Percentiles rank a stretch among this genome's conserved stretches.
Conservation (phyloP, 2,888 invertebrate genomes). For the Phytoseiulus persimilis region DNA sequence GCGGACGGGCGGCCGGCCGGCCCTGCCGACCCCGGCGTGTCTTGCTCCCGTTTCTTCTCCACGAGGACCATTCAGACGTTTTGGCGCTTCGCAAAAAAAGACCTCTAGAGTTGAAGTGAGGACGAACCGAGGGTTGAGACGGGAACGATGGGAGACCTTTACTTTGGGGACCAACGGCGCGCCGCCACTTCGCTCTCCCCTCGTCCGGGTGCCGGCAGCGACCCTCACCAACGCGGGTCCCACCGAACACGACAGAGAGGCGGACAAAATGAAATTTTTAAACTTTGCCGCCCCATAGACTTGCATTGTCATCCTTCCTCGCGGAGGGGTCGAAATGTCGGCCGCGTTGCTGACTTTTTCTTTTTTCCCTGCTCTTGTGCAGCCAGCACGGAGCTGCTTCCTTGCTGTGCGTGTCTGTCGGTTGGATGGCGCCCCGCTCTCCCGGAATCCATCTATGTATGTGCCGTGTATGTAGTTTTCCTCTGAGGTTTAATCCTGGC, state of each 20-base stretch:
- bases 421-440: neutral
- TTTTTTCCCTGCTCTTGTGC: neutral
- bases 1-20: neutral
- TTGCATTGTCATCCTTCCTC: neutral
- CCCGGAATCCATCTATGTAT: neutral
- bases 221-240: neutral
- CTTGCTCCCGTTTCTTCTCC: neutral
- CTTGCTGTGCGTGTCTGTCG: neutral
- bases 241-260: neutral
- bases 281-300: slow-evolving; percentile 22
- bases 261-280: slow-evolving; percentile 36
- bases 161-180: neutral
- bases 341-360: neutral
- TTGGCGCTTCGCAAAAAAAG: neutral
- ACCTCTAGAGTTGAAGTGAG: slow-evolving; percentile 5
- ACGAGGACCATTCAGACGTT: neutral
- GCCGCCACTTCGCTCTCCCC: neutral
- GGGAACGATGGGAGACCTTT: neutral
- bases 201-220: neutral
- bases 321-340: neutral
- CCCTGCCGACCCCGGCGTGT: neutral
- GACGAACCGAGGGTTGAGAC: neutral
- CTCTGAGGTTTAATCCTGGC: slow-evolving; percentile 30
- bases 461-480: neutral
- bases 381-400: neutral